Evolutionary conservation across 1,140 invertebrate species (phyloP).

Genomic region (Drosophila tani): DNA sequence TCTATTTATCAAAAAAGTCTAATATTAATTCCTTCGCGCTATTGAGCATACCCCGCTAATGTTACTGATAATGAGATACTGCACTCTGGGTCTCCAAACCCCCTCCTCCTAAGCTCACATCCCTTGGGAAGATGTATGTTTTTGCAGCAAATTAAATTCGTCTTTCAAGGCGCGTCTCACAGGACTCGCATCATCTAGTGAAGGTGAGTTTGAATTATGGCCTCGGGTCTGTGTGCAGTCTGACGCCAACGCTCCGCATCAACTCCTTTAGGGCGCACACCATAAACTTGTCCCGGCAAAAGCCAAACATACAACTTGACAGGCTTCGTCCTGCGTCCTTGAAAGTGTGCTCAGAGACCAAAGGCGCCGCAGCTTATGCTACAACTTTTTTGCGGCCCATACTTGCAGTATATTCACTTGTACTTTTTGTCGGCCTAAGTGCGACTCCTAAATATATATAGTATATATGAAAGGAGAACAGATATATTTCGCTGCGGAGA

Average conservation of each 20-base stretch:
- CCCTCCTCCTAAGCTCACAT: not conserved
- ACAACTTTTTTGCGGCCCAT: slow-evolving; percentile 51
- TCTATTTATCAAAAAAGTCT: not conserved
- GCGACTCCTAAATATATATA: slow-evolving; percentile 21
- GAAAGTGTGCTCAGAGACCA: slow-evolving; percentile 50
- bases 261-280: slow-evolving; percentile 38
- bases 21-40: not conserved
- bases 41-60: slow-evolving; percentile 4
- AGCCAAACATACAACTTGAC: slow-evolving; percentile 42
- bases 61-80: slow-evolving; percentile 4
- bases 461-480: slow-evolving; percentile 2
- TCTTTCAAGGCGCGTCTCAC: not conserved
- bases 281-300: slow-evolving; percentile 50
- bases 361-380: slow-evolving; percentile 59
- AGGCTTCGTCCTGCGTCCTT: slow-evolving; percentile 56
- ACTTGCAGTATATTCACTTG: slow-evolving; percentile 42
- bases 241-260: slow-evolving; percentile 34
- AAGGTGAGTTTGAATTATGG: slow-evolving; percentile 58
- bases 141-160: slow-evolving; percentile 36
- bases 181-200: slow-evolving; percentile 6
- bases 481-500: slow-evolving; percentile 25
- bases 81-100: not conserved
- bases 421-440: slow-evolving; percentile 42
- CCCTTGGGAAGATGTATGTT: slow-evolving; percentile 4
- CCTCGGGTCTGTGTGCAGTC: slow-evolving; percentile 47